Conservation (phyloP, 2,888 invertebrate species). For the Drosophila neoperkinsi region DNA sequence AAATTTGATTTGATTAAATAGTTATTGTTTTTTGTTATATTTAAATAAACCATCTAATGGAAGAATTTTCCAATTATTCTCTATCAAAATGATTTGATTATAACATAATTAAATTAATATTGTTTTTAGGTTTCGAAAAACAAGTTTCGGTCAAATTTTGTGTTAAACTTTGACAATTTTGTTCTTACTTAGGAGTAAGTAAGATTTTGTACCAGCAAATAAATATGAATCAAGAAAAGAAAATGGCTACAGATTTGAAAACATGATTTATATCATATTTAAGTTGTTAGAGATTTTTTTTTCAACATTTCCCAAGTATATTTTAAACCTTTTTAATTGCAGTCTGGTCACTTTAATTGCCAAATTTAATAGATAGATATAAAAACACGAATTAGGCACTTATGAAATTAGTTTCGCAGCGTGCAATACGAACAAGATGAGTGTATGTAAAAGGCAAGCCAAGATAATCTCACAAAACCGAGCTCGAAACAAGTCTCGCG, state of each 20-base stretch:
- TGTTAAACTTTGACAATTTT: neutral
- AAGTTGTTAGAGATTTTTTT: neutral
- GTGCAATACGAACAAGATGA: neutral
- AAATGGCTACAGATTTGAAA: neutral
- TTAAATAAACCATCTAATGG: neutral
- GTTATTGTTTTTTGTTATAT: too few relatives aligned
- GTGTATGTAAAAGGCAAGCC: neutral
- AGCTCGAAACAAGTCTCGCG: neutral
- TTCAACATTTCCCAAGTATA: neutral
- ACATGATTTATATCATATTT: neutral
- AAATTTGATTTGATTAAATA: too few relatives aligned
- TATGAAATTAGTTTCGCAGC: neutral
- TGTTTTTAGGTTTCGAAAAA: neutral
- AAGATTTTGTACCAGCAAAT: neutral
- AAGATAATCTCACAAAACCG: neutral
- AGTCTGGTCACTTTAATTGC: neutral
- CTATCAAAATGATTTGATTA: neutral
- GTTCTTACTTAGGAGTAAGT: neutral
- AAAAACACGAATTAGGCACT: neutral
- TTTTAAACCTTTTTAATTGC: neutral
- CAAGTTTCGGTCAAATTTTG: neutral
- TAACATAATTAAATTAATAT: neutral
- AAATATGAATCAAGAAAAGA: neutral
- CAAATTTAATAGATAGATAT: neutral
- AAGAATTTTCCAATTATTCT: neutral